Evolutionary conservation across 1,140 invertebrate genomes (phyloP), one percentile per base, ranked within the genome.

Genomic region (Apis laboriosa): DNA sequence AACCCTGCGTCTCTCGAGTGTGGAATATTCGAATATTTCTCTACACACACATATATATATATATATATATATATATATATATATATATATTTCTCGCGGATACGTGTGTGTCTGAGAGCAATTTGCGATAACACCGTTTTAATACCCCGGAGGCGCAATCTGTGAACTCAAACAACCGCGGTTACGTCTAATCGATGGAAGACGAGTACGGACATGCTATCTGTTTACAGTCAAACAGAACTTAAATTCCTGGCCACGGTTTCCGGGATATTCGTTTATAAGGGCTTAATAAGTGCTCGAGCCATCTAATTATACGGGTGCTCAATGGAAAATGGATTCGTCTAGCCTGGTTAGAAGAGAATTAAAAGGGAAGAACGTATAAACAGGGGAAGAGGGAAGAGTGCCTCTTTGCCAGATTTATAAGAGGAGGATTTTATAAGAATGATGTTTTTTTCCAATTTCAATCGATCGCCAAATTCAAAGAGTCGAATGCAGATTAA

Each of bases 141-240:
- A 89, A 89, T 88, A 84, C 67, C 80, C 87, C 58, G 71, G 78
- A 88, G 87, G 84, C 67, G 84, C 88, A 89, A 89, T 89, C 87
- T 79, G 88, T 86, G 88, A 89, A 89, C 88, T 89, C 88, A 89
- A 89, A 89, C 84, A 89, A 82, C 60, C 80, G 78, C 67, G 78
- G 88, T 88, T 82, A 58, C 80, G 53, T 88, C 87, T 88, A 88
- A 84, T 88, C 81, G 81, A 75, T 70, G 67, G 80, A 89, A 86
- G 84, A 86, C 78, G 82, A 79, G 85, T 83, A 88, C 75, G 79
- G 87, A 86, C 84, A 80, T 73, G 77, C 64, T 79, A 84, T 60
- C 77, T 77, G 86, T 89, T 88, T 88, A 84, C 85, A 81, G 67
- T 89, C 80, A 82, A 88, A 86, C 74, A 88, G 63, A 89, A 88